phyloP scores from a whole-genome alignment of 2,113 vertebrate genomes.

The Meles meles region DNA sequence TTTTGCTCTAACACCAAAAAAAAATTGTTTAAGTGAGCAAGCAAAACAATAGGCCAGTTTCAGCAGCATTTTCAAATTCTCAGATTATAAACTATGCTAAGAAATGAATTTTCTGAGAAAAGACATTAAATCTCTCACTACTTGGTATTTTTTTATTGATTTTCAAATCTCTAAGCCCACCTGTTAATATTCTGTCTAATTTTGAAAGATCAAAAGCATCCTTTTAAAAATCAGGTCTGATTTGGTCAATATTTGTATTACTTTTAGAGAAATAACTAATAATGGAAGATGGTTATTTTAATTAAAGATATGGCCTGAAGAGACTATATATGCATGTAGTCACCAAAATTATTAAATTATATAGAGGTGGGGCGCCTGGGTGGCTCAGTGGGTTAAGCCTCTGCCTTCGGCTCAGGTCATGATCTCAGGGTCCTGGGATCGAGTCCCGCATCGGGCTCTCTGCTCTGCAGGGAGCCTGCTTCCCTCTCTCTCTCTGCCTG shows the following conservation, averaged over 20 bases:
- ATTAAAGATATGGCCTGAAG: background rate
- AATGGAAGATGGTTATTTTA: background rate
- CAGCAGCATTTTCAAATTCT: background rate
- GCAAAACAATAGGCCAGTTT: background rate
- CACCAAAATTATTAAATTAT: constrained; percentile 16
- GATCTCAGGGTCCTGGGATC: too few relatives aligned
- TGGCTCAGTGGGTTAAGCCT: too few relatives aligned
- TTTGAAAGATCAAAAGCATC: background rate
- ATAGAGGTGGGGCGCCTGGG: too few relatives aligned
- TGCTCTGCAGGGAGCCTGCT: too few relatives aligned
- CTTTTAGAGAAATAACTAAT: background rate
- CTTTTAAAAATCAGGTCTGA: background rate
- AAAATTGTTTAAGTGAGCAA: background rate
- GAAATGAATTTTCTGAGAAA: constrained; percentile 15
- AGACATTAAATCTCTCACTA: background rate
- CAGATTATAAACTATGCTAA: background rate
- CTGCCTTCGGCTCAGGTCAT: too few relatives aligned
- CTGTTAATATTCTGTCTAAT: background rate
- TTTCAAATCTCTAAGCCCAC: background rate
- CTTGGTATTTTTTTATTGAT: background rate
- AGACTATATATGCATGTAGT: background rate
- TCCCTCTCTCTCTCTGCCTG: too few relatives aligned
- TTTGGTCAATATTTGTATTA: background rate
- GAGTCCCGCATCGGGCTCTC: too few relatives aligned
- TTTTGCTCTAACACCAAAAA: background rate